Conservation (phyloP, 2,797 vertebrate species). For the Amniataba percoides region DNA sequence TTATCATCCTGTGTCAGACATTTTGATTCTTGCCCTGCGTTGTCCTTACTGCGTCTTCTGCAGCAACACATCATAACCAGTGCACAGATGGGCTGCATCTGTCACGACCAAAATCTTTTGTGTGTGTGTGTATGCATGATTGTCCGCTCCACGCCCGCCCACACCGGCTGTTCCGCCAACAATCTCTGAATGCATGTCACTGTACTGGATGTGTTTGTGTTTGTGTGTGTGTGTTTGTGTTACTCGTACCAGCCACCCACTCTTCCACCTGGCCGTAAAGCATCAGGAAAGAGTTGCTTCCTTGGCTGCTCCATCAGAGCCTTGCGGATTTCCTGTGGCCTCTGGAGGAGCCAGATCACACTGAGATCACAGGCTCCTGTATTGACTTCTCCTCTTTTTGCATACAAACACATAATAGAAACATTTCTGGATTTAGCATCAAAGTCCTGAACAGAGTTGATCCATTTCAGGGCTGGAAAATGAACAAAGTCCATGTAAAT, state of each 20-base stretch:
- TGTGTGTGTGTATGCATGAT: not conserved
- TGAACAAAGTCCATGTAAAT: slow-evolving; percentile 14
- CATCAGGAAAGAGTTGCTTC: slow-evolving; percentile 77
- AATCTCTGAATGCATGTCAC: slow-evolving; percentile 6
- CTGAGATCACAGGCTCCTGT: slow-evolving; percentile 74
- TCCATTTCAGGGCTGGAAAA: slow-evolving; percentile 25
- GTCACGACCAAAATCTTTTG: slow-evolving; percentile 30
- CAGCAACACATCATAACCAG: slow-evolving; percentile 9
- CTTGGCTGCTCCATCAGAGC: slow-evolving; percentile 64
- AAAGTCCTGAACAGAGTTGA: slow-evolving; percentile 24
- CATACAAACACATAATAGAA: slow-evolving; percentile 32
- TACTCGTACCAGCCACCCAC: slow-evolving; percentile 27
- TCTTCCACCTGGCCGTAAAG: slow-evolving; percentile 71
- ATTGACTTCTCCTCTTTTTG: not conserved
- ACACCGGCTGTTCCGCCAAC: slow-evolving; percentile 20
- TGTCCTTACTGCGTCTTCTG: slow-evolving; percentile 29
- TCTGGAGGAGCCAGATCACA: slow-evolving; percentile 62
- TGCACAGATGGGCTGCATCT: slow-evolving; percentile 67
- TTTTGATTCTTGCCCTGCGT: slow-evolving; percentile 5
- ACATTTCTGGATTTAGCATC: slow-evolving; percentile 38
- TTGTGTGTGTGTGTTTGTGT: slow-evolving; percentile 7
- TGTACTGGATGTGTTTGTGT: not conserved
- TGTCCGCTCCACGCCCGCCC: slow-evolving; percentile 15
- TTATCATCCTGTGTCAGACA: slow-evolving; percentile 8
- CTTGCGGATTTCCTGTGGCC: slow-evolving; percentile 77